Evolutionary conservation across 1,140 invertebrate genomes (phyloP).

Genomic region (Cotesia chilonis): DNA sequence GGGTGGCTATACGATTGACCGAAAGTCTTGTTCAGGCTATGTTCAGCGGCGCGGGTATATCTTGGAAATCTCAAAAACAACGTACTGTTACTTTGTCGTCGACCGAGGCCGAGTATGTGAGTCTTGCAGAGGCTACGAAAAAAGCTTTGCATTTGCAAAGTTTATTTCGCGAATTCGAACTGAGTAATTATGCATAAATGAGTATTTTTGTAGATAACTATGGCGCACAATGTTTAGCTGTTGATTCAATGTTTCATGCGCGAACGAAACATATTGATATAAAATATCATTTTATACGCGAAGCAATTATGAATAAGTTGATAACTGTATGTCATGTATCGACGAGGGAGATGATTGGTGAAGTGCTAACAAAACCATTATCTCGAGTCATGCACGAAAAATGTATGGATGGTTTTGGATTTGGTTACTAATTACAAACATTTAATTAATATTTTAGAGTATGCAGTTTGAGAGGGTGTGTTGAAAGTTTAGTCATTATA

Average conservation of each 20-base stretch:
- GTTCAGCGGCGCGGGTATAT: not conserved
- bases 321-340: conserved; percentile 7
- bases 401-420: too few species aligned
- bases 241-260: not conserved
- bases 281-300: conserved; percentile 17
- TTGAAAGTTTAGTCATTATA: too few species aligned
- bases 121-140: conserved; percentile 7
- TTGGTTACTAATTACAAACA: too few species aligned
- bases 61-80: conserved; percentile 18
- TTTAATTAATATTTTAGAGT: too few species aligned
- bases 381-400: not conserved
- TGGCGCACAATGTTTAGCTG: conserved; percentile 17
- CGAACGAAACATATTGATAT: conserved; percentile 24
- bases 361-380: conserved; percentile 15
- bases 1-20: conserved; percentile 3
- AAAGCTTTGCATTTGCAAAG: conserved; percentile 8
- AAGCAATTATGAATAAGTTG: not conserved
- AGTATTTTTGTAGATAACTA: conserved; percentile 2
- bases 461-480: too few species aligned
- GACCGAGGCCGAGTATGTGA: conserved; percentile 16
- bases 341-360: conserved; percentile 15
- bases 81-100: conserved; percentile 14
- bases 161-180: not conserved
- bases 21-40: conserved; percentile 19
- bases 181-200: not conserved